Base-by-base conservation (phyloP, 2,113 vertebrate species). In the Salvator merianae region DNA sequence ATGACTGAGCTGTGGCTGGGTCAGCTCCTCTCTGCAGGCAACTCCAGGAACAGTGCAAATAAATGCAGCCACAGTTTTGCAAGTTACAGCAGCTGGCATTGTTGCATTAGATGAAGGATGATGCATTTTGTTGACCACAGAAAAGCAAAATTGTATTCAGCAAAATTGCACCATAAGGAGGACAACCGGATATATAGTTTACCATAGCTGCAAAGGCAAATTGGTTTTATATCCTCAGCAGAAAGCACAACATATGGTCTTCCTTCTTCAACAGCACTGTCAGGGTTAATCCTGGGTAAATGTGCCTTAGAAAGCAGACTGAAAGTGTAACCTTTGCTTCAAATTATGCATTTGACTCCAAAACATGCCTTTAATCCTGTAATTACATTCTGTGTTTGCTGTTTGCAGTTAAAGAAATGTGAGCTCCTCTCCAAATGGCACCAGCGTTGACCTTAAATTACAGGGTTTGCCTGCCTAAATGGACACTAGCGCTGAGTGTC, bases 361-460 rank as follows among this genome's bases (percentile, higher is more conserved):
- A 93, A 95, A 95, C 93, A 94, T 47, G 88, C 71, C 87, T 93
- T 93, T 92, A 81, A 86, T 93, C 91, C 92, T 89, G 75, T 95
- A 96, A 96, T 96, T 96, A 92, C 91, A 92, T 88, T 95, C 91
- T 94, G 93, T 91, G 92, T 90, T 92, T 47, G 53, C 86, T 95
- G 94, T 95, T 95, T 95, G 90, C 94, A 95, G 91, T 95, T 89
- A 90, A 90, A 78, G 94, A 96, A 96, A 96, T 92, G 91, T 53
- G 82, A 97, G 91, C 94, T 93, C 79, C 89, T 92, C 90, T 95
- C 94, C 94, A 94, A 94, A 95, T 47, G 89, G 94, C 91, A 94
- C 91, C 4, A 2, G 78, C 53, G 53, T 84, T 90, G 91, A 93
- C 94, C 93, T 87, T 86, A 96, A 96, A 96, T 97, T 86, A 94